phyloP scores from a whole-genome alignment of 2,888 invertebrate species.

The Taenaris catops region DNA sequence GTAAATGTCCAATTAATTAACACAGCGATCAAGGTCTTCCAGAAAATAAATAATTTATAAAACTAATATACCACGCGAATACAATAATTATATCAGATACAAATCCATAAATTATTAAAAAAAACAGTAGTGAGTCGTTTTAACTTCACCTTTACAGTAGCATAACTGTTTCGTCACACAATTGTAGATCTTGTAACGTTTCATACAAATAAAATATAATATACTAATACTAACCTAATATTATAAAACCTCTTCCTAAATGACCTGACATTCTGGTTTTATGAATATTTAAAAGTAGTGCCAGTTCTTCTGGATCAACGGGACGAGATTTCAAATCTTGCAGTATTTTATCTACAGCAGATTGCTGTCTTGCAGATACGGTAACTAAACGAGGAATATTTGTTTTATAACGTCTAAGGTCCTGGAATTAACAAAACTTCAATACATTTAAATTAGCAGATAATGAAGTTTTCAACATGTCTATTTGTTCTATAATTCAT shows the following conservation, averaged over 20 bases:
- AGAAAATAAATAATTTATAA: too few species aligned
- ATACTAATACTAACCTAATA: conserved; percentile 35
- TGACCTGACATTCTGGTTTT: conserved; percentile 42
- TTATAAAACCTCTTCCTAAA: conserved; percentile 50
- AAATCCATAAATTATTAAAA: too few species aligned
- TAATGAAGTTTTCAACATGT: too few species aligned
- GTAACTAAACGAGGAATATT: conserved; percentile 47
- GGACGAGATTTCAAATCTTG: conserved; percentile 43
- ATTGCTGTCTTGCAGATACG: conserved; percentile 48
- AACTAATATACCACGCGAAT: too few species aligned
- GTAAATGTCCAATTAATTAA: too few species aligned
- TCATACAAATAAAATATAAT: background rate
- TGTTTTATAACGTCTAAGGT: conserved; percentile 38
- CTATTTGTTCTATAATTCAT: too few species aligned
- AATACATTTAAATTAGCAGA: too few species aligned
- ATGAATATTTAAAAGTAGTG: conserved; percentile 52
- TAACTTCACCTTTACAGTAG: too few species aligned
- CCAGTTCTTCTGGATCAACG: conserved; percentile 53
- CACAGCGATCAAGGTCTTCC: too few species aligned
- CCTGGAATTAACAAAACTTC: conserved; percentile 37
- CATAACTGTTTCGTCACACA: too few species aligned
- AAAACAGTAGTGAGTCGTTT: too few species aligned
- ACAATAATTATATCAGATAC: too few species aligned
- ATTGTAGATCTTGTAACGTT: background rate
- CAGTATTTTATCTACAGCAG: conserved; percentile 37